phyloP scores from a whole-genome alignment of 2,888 invertebrate genomes.

The Phorcus lineatus region DNA sequence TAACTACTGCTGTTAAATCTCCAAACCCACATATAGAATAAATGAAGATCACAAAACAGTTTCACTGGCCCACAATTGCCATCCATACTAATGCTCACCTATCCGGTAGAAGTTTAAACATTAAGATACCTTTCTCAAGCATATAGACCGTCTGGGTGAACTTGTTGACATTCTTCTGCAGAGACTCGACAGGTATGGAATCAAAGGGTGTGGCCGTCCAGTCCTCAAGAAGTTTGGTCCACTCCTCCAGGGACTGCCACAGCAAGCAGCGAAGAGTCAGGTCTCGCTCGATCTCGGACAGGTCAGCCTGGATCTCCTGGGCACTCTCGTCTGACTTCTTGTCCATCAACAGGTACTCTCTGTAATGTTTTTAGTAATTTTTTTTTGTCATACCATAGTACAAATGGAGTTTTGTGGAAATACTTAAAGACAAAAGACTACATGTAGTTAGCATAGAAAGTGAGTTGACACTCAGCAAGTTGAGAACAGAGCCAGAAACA shows the following conservation, averaged over 20 bases:
- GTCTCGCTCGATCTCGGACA: slow-evolving; percentile 74
- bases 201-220: slow-evolving; percentile 73
- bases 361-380: background rate
- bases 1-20: too few relatives aligned
- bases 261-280: slow-evolving; percentile 72
- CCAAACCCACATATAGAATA: too few relatives aligned
- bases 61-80: too few relatives aligned
- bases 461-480: too few relatives aligned
- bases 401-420: too few relatives aligned
- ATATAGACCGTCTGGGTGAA: slow-evolving; percentile 76
- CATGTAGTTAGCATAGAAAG: too few relatives aligned
- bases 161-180: slow-evolving; percentile 75
- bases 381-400: too few relatives aligned
- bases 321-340: slow-evolving; percentile 67
- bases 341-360: slow-evolving; percentile 54
- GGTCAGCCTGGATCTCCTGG: slow-evolving; percentile 70
- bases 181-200: slow-evolving; percentile 70
- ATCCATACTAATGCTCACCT: too few relatives aligned
- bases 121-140: slow-evolving; percentile 72
- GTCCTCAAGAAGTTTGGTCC: slow-evolving; percentile 71
- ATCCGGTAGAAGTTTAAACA: too few relatives aligned
- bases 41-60: too few relatives aligned
- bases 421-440: too few relatives aligned
- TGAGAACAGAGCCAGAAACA: too few relatives aligned
- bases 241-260: slow-evolving; percentile 74